Conservation (phyloP, 2,888 invertebrate genomes). For the Tetrapedia diversipes region DNA sequence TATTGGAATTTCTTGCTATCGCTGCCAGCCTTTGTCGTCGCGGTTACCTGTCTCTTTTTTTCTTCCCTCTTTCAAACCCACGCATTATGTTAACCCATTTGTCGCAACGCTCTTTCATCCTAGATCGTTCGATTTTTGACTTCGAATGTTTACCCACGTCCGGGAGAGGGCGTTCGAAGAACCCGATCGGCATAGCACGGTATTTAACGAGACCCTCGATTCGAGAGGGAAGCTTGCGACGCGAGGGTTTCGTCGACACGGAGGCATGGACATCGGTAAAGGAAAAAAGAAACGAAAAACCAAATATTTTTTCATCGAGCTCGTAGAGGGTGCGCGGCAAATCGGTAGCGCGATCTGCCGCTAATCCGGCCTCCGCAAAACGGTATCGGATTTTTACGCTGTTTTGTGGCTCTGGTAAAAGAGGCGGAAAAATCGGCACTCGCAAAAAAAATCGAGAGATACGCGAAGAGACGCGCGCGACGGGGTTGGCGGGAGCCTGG, state of each 20-base stretch:
- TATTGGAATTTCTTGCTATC: conserved; percentile 13
- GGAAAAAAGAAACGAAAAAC: background rate
- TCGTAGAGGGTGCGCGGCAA: conserved; percentile 17
- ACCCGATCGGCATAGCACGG: no score
- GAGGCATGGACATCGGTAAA: background rate
- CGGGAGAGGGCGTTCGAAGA: no score
- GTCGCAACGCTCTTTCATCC: no score
- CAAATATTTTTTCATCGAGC: conserved; percentile 44
- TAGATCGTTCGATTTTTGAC: no score
- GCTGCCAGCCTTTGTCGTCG: background rate
- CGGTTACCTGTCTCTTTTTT: background rate
- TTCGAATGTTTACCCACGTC: no score
- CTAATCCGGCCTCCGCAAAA: conserved; percentile 76
- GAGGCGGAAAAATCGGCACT: conserved; percentile 70
- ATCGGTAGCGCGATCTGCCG: conserved; percentile 72
- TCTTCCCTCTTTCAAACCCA: background rate
- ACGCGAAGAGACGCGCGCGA: conserved; percentile 46
- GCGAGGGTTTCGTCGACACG: background rate
- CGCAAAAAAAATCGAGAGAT: conserved; percentile 56
- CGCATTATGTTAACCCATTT: background rate
- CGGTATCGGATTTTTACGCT: conserved; percentile 79
- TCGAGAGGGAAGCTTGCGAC: no score
- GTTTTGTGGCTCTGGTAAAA: conserved; percentile 68
- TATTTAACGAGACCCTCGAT: no score
- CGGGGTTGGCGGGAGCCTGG: conserved; percentile 6